phyloP scores from a whole-genome alignment of 2,113 vertebrate genomes.

The Orientallactaga bullata region DNA sequence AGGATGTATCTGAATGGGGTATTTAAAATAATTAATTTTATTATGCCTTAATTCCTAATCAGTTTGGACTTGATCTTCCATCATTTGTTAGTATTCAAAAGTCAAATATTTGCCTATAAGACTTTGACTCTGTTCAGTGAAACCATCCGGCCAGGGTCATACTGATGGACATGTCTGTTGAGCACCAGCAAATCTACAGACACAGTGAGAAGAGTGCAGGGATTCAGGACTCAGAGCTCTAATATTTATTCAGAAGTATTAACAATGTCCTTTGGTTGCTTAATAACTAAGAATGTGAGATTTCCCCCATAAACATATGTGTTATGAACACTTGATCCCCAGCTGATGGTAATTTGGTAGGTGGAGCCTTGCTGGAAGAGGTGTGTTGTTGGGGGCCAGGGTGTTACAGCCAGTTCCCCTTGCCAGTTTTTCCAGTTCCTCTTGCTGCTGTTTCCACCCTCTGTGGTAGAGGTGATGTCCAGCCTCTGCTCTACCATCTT shows the following conservation, averaged over 20 bases:
- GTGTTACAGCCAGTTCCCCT: too few relatives aligned
- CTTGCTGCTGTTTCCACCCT: too few relatives aligned
- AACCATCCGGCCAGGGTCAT: background rate
- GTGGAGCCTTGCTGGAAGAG: too few relatives aligned
- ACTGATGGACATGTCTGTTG: background rate
- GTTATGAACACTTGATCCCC: too few relatives aligned
- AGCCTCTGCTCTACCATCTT: too few relatives aligned
- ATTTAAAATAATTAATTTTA: background rate
- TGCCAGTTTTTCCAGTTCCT: too few relatives aligned
- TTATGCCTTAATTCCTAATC: background rate
- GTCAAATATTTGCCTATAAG: background rate
- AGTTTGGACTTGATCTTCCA: background rate
- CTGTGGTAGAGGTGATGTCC: too few relatives aligned
- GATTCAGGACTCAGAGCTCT: background rate
- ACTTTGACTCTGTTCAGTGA: background rate
- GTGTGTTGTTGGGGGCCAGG: too few relatives aligned
- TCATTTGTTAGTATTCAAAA: conserved; percentile 9
- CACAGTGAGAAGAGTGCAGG: background rate
- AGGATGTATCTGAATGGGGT: background rate
- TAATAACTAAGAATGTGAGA: conserved; percentile 4
- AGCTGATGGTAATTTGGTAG: too few relatives aligned
- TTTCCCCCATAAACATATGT: background rate
- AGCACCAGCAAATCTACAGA: background rate
- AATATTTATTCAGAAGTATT: background rate
- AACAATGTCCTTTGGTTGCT: background rate